Conservation (phyloP, 2,888 invertebrate species). For the Tipula lateralis region DNA sequence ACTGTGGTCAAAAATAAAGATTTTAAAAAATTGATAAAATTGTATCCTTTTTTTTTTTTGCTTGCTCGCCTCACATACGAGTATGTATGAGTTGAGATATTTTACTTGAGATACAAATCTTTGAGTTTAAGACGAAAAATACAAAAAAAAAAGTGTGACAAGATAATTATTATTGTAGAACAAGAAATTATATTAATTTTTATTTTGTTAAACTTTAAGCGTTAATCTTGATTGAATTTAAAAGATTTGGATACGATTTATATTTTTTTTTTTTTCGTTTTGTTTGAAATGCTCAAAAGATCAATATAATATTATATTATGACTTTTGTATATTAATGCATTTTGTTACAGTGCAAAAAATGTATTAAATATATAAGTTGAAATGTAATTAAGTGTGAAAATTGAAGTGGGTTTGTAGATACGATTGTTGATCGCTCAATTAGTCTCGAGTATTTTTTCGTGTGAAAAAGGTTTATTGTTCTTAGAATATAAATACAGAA, state of each 20-base stretch:
- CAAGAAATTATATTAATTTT: constrained; percentile 4
- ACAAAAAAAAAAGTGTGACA: neutral
- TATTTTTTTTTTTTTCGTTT: too few species aligned
- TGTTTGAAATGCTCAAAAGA: neutral
- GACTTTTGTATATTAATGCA: constrained; percentile 11
- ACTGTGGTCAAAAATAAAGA: neutral
- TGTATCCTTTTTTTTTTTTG: neutral
- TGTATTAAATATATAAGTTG: neutral
- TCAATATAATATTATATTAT: neutral
- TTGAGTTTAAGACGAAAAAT: neutral
- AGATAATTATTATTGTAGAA: constrained; percentile 24
- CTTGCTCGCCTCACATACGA: neutral
- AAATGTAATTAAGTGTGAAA: constrained; percentile 11
- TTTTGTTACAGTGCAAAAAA: constrained; percentile 11
- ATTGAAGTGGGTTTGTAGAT: constrained; percentile 9
- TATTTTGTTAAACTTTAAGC: neutral
- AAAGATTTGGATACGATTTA: constrained; percentile 15
- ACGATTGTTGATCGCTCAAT: constrained; percentile 11
- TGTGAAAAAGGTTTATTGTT: constrained; percentile 9
- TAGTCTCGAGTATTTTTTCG: constrained; percentile 19
- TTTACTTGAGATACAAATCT: neutral
- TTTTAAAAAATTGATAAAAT: neutral
- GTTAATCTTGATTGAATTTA: constrained; percentile 5
- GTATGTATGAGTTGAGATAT: neutral
- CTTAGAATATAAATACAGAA: neutral